Base-by-base conservation (phyloP, 1,140 invertebrate genomes). In the Pantala flavescens region DNA sequence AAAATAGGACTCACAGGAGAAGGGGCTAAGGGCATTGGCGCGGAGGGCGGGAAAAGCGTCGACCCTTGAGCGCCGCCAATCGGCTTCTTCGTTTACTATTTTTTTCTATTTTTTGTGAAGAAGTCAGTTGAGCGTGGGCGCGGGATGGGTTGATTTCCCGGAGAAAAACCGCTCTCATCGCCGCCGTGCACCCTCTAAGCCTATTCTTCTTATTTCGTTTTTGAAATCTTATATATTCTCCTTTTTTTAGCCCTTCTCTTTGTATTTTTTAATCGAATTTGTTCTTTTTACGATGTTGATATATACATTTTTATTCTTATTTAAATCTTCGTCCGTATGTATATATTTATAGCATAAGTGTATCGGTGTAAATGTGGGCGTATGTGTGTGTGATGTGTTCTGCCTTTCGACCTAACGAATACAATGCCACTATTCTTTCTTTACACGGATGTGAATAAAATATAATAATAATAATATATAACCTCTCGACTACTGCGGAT, bases 1-100 rank as follows among this genome's bases (percentile, higher is more conserved):
- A 91, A 91, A 78, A 43, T 70, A 70, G 24, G 71, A 19, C 78
- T 78, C 78, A 79, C 75, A 77, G 77, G 23, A 28, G 19, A 24
- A 24, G 73, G 14, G 36, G 23, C 19, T 19, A 63, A 21, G 49
- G 49, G n/a, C 16, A 63, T 63, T 3, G 49, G 49, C 49, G 16
- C 16, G n/a, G 49, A 63, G 49, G 16, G 49, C 49, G 14, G 49
- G 49, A 63, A 16, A 63, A 21, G 49, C 16, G 49, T 63, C 49
- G 49, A 63, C 16, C 49, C 49, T 2, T 12, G 49, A 63, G 49
- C 49, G n/a, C 49, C 16, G 49, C 28, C 28, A 36, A 36, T 36
- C 28, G 28, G 28, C 28, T 36, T 36, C 28, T 36, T 36, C 28
- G 74, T 78, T 24, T 76, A 76, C 36, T 76, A 77, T 49, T 63